A percentile compares a stretch with the other conserved stretches of the same genome.
Evolutionary conservation across 2,113 vertebrate species (phyloP).

Genomic region (Paramisgurnus dabryanus): DNA sequence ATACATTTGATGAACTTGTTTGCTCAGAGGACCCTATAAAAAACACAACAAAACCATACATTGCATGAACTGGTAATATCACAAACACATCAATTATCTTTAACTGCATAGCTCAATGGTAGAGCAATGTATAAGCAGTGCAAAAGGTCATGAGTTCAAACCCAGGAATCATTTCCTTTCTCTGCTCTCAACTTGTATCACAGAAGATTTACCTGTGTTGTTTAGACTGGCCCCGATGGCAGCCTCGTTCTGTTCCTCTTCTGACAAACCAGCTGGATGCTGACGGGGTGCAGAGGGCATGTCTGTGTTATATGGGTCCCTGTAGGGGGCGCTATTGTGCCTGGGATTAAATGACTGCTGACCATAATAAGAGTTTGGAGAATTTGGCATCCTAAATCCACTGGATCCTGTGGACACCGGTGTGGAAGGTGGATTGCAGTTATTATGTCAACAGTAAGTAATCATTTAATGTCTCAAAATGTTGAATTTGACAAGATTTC

Average conservation of each 20-base stretch:
- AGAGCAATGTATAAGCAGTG: neutral
- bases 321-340: neutral
- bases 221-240: slow-evolving; percentile 86
- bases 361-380: slow-evolving; percentile 1
- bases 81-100: neutral
- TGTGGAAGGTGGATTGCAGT: neutral
- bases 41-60: neutral
- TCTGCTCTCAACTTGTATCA: too few species aligned
- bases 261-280: slow-evolving; percentile 77
- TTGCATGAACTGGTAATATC: neutral
- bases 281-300: neutral
- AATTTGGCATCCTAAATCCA: slow-evolving; percentile 22
- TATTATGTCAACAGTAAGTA: too few species aligned
- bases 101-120: too few species aligned
- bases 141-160: too few species aligned
- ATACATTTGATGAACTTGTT: slow-evolving; percentile 47
- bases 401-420: slow-evolving; percentile 56
- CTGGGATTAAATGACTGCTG: slow-evolving; percentile 20
- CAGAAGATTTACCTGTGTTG: slow-evolving; percentile 73
- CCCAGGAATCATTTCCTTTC: too few species aligned
- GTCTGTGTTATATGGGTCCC: slow-evolving; percentile 1
- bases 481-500: too few species aligned
- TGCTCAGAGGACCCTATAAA: slow-evolving; percentile 51
- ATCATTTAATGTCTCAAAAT: too few species aligned
- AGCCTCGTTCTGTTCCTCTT: slow-evolving; percentile 85